A percentile compares a stretch with the other conserved stretches of the same genome.
phyloP scores from a whole-genome alignment of 2,113 vertebrate genomes.

The Melanotaenia duboulayi region DNA sequence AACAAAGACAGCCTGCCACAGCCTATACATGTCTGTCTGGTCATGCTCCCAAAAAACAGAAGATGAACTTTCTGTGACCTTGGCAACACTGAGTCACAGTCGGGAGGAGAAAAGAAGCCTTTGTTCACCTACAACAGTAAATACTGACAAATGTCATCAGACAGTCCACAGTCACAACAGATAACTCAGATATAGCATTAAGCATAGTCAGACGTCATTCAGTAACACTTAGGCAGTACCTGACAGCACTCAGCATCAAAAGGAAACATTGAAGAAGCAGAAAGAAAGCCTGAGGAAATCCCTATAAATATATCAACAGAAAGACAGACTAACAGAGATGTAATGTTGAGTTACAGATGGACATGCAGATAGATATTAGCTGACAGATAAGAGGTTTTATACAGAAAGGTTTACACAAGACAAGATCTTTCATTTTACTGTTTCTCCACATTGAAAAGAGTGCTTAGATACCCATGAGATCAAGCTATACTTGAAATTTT shows the following conservation, averaged over 20 bases:
- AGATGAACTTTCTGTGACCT: conserved; percentile 59
- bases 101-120: conserved; percentile 34
- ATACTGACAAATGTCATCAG: conserved; percentile 69
- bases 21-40: conserved; percentile 43
- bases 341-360: conserved; percentile 54
- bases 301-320: conserved; percentile 54
- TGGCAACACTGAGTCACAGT: conserved; percentile 55
- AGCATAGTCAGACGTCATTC: conserved; percentile 54
- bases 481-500: not conserved
- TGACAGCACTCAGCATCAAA: conserved; percentile 29
- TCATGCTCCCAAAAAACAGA: conserved; percentile 53
- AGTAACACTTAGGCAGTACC: conserved; percentile 47
- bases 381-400: conserved; percentile 18
- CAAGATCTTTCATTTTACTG: not conserved
- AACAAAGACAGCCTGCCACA: conserved; percentile 66
- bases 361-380: conserved; percentile 30
- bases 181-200: conserved; percentile 46
- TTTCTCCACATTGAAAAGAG: not conserved
- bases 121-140: conserved; percentile 59
- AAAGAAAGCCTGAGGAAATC: conserved; percentile 53
- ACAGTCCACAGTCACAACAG: conserved; percentile 61
- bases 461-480: not conserved
- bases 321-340: conserved; percentile 39
- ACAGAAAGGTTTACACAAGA: not conserved
- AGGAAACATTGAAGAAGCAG: conserved; percentile 35